Evolutionary conservation across 2,888 invertebrate genomes (phyloP).

Genomic region (Branchellion lobata): DNA sequence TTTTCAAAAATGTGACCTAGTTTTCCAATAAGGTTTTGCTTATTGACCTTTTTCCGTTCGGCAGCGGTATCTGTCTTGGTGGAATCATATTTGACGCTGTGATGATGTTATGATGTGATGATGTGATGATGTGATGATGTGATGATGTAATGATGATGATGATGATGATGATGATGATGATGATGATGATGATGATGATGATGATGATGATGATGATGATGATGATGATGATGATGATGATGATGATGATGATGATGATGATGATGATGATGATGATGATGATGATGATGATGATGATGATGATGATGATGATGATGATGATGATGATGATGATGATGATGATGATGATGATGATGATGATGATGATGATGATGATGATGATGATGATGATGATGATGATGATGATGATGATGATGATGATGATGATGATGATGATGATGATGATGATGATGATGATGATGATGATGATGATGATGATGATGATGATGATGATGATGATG

Average conservation of each 20-base stretch:
- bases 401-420: not conserved
- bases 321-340: constrained; percentile 12
- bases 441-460: constrained; percentile 3
- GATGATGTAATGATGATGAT: constrained; percentile 1
- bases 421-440: constrained; percentile 7
- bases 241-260: constrained; percentile 14
- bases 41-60: too few relatives aligned
- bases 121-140: too few relatives aligned
- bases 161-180: constrained; percentile 3
- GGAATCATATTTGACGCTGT: too few relatives aligned
- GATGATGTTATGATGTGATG: not conserved
- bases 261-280: constrained; percentile 28
- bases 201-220: constrained; percentile 5
- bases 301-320: constrained; percentile 18
- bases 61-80: too few relatives aligned
- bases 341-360: not conserved
- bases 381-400: constrained; percentile 16
- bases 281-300: constrained; percentile 28
- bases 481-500: constrained; percentile 28
- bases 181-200: constrained; percentile 3
- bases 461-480: constrained; percentile 19
- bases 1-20: too few relatives aligned
- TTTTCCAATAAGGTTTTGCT: too few relatives aligned
- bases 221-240: constrained; percentile 19
- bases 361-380: constrained; percentile 18